Evolutionary conservation across 2,797 vertebrate genomes (phyloP).

Genomic region (Cyclura pinguis): DNA sequence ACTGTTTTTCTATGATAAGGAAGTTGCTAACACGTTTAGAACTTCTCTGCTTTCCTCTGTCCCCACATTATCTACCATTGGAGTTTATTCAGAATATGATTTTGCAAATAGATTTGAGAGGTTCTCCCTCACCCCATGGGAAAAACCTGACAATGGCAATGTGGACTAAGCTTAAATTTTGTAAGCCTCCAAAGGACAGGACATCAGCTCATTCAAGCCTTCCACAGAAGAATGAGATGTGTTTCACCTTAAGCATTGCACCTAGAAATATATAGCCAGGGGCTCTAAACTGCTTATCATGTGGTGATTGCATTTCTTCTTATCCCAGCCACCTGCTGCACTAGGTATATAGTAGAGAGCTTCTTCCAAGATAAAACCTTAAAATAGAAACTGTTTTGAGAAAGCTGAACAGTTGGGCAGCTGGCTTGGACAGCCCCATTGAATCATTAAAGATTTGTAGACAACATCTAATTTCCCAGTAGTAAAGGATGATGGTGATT

Average conservation of each 20-base stretch:
- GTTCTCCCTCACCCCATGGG: neutral
- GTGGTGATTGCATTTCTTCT: neutral
- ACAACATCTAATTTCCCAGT: neutral
- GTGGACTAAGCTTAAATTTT: neutral
- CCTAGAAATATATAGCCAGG: neutral
- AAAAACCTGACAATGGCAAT: neutral
- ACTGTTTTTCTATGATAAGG: neutral
- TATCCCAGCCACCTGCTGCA: neutral
- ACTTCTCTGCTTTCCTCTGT: neutral
- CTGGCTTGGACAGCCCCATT: neutral
- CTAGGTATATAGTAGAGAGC: neutral
- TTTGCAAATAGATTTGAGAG: neutral
- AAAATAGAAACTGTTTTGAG: neutral
- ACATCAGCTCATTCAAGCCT: neutral
- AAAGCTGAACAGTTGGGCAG: neutral
- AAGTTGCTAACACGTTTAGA: neutral
- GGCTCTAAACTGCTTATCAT: neutral
- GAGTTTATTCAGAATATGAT: neutral
- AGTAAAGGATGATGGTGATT: neutral
- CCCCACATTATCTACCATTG: neutral
- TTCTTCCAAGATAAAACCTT: neutral
- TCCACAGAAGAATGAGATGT: neutral
- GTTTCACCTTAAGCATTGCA: neutral
- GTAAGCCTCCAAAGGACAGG: neutral
- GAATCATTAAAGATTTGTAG: neutral